Evolutionary conservation across 2,113 vertebrate genomes (phyloP).

Genomic region (Perca fluviatilis): DNA sequence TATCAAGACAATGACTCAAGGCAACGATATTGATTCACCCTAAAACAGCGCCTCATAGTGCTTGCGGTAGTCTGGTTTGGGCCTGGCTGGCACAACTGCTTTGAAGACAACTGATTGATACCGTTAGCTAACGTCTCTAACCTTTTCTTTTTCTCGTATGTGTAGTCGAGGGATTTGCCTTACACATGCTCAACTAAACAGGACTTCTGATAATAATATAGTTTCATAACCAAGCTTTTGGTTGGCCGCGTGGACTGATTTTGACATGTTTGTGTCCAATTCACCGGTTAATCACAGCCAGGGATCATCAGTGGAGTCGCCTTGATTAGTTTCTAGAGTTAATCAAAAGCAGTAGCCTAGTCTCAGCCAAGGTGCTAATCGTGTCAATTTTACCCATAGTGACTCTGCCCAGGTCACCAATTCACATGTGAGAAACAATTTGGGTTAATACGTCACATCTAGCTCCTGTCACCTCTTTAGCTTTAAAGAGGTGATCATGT

Average conservation of each 20-base stretch:
- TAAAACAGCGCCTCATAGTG: conserved; percentile 12
- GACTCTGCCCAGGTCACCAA: neutral
- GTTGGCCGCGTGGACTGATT: conserved; percentile 31
- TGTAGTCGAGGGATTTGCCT: accelerated
- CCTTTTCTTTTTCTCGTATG: neutral
- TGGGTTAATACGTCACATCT: neutral
- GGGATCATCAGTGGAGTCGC: conserved; percentile 48
- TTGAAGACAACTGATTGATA: conserved; percentile 15
- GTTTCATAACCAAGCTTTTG: neutral
- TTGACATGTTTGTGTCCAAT: conserved; percentile 43
- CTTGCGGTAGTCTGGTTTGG: conserved; percentile 45
- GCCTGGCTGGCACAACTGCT: conserved; percentile 57
- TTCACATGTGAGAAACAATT: conserved; percentile 5
- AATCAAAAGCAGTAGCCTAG: conserved; percentile 43
- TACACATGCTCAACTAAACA: neutral
- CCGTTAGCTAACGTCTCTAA: neutral
- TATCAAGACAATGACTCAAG: neutral
- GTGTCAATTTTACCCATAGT: conserved; percentile 45
- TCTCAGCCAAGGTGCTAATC: conserved; percentile 63
- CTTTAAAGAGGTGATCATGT: neutral
- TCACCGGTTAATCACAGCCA: conserved; percentile 61
- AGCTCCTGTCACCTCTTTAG: neutral
- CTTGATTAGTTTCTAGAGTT: conserved; percentile 39
- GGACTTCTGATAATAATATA: neutral
- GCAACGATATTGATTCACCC: neutral